Conservation (phyloP, 92 coral and sea anemone species). For the Bergia puertoricense region DNA sequence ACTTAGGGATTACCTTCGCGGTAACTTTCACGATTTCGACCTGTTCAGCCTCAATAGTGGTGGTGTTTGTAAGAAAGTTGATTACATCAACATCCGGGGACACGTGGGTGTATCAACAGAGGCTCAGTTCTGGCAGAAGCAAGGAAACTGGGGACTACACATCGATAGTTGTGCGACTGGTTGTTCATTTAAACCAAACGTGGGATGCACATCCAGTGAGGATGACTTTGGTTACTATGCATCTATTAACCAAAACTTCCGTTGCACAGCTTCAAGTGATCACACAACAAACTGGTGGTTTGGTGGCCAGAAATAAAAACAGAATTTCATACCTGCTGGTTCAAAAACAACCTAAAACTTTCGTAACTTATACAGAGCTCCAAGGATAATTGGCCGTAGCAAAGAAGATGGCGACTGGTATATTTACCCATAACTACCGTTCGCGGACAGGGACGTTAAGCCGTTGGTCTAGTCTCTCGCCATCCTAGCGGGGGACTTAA, state of each 20-base stretch:
- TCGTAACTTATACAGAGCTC: too few relatives aligned
- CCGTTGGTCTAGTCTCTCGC: too few relatives aligned
- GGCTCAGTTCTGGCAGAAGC: not conserved
- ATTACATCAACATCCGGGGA: not conserved
- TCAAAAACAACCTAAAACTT: too few relatives aligned
- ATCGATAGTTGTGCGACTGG: not conserved
- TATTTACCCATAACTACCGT: too few relatives aligned
- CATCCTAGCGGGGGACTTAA: too few relatives aligned
- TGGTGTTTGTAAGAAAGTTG: not conserved
- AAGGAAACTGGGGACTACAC: not conserved
- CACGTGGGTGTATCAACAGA: slow-evolving; percentile 9
- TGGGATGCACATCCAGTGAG: slow-evolving; percentile 1
- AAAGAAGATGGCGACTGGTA: too few relatives aligned
- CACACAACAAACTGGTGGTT: slow-evolving; percentile 62
- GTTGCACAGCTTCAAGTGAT: slow-evolving; percentile 45
- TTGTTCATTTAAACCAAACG: slow-evolving; percentile 5
- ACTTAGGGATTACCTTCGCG: not conserved
- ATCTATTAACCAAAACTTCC: slow-evolving; percentile 2
- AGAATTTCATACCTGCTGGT: too few relatives aligned
- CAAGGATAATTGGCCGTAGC: too few relatives aligned
- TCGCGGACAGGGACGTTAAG: too few relatives aligned
- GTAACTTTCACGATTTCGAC: slow-evolving; percentile 3
- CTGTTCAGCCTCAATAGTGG: not conserved
- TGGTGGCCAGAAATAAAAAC: slow-evolving; percentile 38
- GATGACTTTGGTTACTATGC: slow-evolving; percentile 53